Base-by-base conservation (phyloP, 1,140 invertebrate species). In the Diachasma alloeum region DNA sequence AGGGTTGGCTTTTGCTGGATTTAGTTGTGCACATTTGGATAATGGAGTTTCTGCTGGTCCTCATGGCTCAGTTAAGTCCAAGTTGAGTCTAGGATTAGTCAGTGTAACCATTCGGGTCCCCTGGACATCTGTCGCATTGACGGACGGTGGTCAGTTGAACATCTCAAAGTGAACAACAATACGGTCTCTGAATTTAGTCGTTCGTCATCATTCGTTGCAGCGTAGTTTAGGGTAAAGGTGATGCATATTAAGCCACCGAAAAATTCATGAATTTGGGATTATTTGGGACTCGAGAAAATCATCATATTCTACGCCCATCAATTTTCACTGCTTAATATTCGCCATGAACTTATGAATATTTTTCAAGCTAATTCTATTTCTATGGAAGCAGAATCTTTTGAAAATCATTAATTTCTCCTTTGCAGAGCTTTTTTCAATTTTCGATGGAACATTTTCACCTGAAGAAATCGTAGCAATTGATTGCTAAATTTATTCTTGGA, bases 81-180 rank as follows among this genome's bases (percentile, higher is more conserved):
- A 85, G 83, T 85, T 86, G 86, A 85, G 85, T 80, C 78, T 17
- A 17, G 87, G 88, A 89, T 89, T 89, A 90, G 80, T 81, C 81
- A 76, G 75, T 76, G 76, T 78, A 76, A 71, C 71, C 75, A 78
- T 80, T 81, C 79, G 81, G 79, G 77, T 53, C 48, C 78, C 80
- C 78, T 74, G 84, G 84, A 88, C 88, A 89, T 89, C 88, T 89
- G 88, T 89, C 84, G 83, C 81, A 82, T 86, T 86, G 87, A 85
- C 72, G 84, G 86, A 88, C 86, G 75, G 31, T 88, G 88, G 88
- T 89, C 88, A 90, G 84, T 78, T 83, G 79, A 67, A 70, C 44
- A 85, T 89, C 82, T 83, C 80, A 31, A 88, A 89, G 79, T 88
- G 87, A 87, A 86, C 88, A 89, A 89, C 87, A 88, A 87, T 85